Evolutionary conservation across 2,888 invertebrate species (phyloP).

Genomic region (Plagiodera versicolora): DNA sequence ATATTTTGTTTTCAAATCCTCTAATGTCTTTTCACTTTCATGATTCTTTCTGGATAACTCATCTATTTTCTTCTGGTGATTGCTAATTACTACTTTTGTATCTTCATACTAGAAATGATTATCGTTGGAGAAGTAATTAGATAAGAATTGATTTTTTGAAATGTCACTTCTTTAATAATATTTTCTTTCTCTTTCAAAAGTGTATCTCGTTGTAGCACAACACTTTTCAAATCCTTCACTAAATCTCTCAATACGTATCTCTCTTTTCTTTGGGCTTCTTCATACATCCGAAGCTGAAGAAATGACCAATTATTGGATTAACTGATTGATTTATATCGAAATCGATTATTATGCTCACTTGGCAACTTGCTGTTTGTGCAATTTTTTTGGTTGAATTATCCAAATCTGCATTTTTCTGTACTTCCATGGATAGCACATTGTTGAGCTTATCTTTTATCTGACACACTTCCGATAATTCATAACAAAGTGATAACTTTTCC

Average conservation of each 20-base stretch:
- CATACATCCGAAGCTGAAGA: constrained; percentile 44
- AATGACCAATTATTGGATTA: background rate
- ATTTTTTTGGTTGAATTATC: constrained; percentile 44
- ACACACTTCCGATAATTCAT: constrained; percentile 48
- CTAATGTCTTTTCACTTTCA: constrained; percentile 21
- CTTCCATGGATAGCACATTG: constrained; percentile 42
- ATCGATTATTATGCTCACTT: constrained; percentile 38
- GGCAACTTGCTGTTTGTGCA: constrained; percentile 36
- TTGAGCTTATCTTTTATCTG: constrained; percentile 46
- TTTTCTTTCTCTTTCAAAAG: constrained; percentile 37
- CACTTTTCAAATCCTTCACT: constrained; percentile 39
- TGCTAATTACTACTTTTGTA: background rate
- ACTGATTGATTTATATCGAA: too few species aligned
- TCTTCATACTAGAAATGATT: constrained; percentile 17
- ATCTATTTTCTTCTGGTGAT: constrained; percentile 20
- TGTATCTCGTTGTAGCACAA: constrained; percentile 41
- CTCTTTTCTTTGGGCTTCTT: constrained; percentile 47
- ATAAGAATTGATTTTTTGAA: constrained; percentile 1
- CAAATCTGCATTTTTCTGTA: constrained; percentile 42
- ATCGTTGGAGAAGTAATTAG: background rate
- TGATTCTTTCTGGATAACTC: constrained; percentile 5
- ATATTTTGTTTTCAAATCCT: constrained; percentile 23
- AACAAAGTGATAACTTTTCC: constrained; percentile 49
- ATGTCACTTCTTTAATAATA: constrained; percentile 35
- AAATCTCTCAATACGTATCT: constrained; percentile 43